These are phyloP conservation scores for Aspidiotus destructor DNA, from an alignment of 2,888 invertebrate genomes.

Conservation along the genomic window DNA sequence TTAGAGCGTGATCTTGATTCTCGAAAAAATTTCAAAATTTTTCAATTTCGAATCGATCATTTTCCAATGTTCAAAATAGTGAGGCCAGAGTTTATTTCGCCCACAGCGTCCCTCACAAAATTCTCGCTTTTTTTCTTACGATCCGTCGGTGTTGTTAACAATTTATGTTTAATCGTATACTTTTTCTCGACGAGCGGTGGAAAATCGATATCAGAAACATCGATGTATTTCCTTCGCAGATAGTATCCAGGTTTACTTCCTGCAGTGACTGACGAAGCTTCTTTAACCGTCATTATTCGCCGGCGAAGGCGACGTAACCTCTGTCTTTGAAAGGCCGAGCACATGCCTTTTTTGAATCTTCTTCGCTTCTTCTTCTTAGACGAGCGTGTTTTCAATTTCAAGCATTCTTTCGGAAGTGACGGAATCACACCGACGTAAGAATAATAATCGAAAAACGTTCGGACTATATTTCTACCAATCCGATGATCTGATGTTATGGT, in stretches of 20 bases:
- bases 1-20: no score
- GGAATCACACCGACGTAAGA: conserved; percentile 57
- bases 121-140: neutral
- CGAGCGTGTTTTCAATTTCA: no score
- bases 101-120: neutral
- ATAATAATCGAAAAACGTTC: conserved; percentile 72
- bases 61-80: neutral
- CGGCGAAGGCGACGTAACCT: neutral
- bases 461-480: conserved; percentile 53
- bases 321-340: no score
- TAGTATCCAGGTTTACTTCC: conserved; percentile 16
- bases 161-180: conserved; percentile 1
- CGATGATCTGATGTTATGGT: conserved; percentile 36
- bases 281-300: neutral
- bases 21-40: no score
- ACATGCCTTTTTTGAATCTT: no score
- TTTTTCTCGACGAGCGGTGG: conserved; percentile 8
- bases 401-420: conserved; percentile 35
- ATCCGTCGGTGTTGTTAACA: neutral
- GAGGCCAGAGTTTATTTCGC: neutral
- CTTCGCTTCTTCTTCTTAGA: no score
- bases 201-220: conserved; percentile 20
- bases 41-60: neutral
- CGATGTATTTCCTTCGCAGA: conserved; percentile 8
- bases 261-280: neutral